Percentiles rank a stretch among this genome's conserved stretches.
Evolutionary conservation across 2,797 vertebrate species (phyloP).

Genomic region (Crax fasciolata): DNA sequence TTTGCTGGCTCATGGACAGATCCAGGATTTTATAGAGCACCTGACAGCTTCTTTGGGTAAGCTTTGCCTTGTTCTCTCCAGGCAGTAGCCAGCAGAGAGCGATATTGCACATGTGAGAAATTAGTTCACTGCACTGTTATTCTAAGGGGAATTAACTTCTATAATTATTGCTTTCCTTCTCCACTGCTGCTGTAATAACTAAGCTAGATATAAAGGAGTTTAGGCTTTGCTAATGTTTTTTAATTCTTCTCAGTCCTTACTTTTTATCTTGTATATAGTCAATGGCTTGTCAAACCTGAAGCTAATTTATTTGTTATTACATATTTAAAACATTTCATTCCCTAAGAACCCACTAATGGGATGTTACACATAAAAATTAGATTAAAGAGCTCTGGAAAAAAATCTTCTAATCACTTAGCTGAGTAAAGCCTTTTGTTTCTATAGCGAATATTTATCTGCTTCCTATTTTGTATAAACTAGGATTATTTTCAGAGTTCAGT

Average conservation of each 20-base stretch:
- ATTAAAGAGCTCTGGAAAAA: constrained; percentile 23
- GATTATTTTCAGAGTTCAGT: not conserved
- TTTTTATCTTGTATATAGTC: constrained; percentile 30
- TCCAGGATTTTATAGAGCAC: not conserved
- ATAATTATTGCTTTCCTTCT: constrained; percentile 47
- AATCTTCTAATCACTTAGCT: not conserved
- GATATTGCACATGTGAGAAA: constrained; percentile 39
- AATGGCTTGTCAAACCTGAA: constrained; percentile 19
- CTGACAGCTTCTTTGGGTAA: not conserved
- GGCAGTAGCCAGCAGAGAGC: constrained; percentile 54
- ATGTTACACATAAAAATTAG: constrained; percentile 26
- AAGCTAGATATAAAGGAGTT: constrained; percentile 10
- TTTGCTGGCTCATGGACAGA: not conserved
- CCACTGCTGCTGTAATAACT: not conserved
- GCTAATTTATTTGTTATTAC: constrained; percentile 22
- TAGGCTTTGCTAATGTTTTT: constrained; percentile 38
- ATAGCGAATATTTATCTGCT: not conserved
- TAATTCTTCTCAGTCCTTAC: constrained; percentile 8
- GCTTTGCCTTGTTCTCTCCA: not conserved
- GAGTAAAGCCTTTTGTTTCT: constrained; percentile 11
- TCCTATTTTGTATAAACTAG: not conserved
- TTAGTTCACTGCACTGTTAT: not conserved
- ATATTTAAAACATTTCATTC: constrained; percentile 1
- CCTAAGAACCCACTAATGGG: constrained; percentile 26
- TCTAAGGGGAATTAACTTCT: constrained; percentile 33